A percentile compares a stretch with the other conserved stretches of the same genome.
Evolutionary conservation across 35 echinoderm and acorn worm species (phyloP).

Genomic region (Heliocidaris tuberculata): DNA sequence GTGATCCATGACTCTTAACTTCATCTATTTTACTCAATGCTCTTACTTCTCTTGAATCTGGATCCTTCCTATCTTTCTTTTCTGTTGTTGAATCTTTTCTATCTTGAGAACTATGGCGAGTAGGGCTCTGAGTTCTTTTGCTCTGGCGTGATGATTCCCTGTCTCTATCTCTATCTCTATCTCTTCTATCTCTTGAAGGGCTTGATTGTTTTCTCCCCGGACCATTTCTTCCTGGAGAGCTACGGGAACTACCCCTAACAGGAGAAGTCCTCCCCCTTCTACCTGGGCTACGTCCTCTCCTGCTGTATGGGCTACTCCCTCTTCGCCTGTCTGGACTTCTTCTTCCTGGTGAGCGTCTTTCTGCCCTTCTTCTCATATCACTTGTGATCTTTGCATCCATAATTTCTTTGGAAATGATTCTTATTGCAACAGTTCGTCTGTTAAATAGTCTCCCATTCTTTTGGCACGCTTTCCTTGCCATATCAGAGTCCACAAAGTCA

Average conservation of each 20-base stretch:
- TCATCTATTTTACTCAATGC: not conserved
- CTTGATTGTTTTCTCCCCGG: conserved; percentile 13
- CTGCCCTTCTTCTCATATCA: conserved; percentile 58
- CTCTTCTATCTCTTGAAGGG: conserved; percentile 20
- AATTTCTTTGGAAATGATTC: conserved; percentile 52
- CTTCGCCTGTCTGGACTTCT: conserved; percentile 6
- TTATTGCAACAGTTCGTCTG: conserved; percentile 53
- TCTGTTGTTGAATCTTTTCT: not conserved
- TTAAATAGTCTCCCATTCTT: conserved; percentile 72
- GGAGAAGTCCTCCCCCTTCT: conserved; percentile 31
- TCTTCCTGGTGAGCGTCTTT: conserved; percentile 31
- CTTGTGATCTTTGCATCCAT: conserved; percentile 51
- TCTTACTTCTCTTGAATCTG: not conserved
- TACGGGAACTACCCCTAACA: not conserved
- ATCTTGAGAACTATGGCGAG: not conserved
- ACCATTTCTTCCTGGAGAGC: conserved; percentile 32
- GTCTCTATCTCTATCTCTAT: conserved; percentile 18
- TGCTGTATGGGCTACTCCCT: conserved; percentile 22
- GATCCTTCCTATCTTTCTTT: conserved; percentile 9
- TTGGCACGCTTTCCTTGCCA: conserved; percentile 53
- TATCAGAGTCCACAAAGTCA: conserved; percentile 57
- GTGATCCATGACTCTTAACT: not conserved
- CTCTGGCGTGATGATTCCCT: not conserved
- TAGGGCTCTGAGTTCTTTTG: not conserved
- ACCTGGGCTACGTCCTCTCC: conserved; percentile 32